A percentile compares a stretch with the other conserved stretches of the same genome.
Conservation (phyloP, 2,113 vertebrate species). For the Erpornis zantholeuca region DNA sequence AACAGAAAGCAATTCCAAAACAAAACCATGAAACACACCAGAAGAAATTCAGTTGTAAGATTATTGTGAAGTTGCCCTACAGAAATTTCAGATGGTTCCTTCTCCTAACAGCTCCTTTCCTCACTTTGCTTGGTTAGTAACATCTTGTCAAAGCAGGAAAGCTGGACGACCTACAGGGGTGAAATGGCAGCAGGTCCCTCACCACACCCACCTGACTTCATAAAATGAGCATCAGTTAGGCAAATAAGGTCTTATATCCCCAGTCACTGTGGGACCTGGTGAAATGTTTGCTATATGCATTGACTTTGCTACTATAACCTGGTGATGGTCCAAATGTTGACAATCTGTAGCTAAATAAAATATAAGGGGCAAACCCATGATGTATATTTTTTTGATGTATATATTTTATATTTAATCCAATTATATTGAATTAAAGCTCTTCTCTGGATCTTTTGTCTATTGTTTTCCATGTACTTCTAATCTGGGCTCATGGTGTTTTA, state of each 20-base stretch:
- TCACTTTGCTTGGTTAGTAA: background rate
- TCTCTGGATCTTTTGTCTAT: background rate
- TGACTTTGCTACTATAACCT: background rate
- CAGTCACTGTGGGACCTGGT: background rate
- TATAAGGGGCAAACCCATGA: background rate
- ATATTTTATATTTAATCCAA: background rate
- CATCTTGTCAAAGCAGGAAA: background rate
- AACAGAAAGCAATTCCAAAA: background rate
- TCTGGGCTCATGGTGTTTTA: background rate
- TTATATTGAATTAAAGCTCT: background rate
- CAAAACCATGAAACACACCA: background rate
- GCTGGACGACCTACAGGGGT: background rate
- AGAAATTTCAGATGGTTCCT: background rate
- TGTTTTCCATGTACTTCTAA: background rate
- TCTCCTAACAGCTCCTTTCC: background rate
- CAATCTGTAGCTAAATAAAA: background rate
- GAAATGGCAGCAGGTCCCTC: background rate
- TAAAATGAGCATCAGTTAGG: background rate
- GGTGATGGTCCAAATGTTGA: background rate
- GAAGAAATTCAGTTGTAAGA: background rate
- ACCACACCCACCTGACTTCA: accelerated
- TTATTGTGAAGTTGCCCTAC: background rate
- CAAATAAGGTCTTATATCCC: background rate
- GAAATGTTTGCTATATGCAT: background rate
- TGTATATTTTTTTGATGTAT: background rate